Evolutionary conservation across 2,797 vertebrate genomes (phyloP).

Genomic region (Propithecus perrieri): DNA sequence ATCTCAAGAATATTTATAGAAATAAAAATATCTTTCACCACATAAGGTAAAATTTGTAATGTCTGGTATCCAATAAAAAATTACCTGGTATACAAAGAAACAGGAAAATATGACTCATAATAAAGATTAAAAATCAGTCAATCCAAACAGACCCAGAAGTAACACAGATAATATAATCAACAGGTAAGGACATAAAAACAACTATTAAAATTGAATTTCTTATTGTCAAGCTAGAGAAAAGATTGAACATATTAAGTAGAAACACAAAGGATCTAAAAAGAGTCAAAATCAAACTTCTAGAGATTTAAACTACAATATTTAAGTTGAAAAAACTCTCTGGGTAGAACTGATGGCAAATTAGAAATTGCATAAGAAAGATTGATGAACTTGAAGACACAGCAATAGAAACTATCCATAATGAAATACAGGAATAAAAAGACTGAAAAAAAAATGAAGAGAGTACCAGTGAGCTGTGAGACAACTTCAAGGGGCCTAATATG

Average conservation of each 20-base stretch:
- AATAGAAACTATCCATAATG: conserved; percentile 9
- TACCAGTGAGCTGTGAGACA: background rate
- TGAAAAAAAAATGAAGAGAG: background rate
- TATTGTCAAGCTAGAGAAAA: background rate
- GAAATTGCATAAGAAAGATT: background rate
- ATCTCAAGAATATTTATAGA: conserved; percentile 8
- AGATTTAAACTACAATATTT: background rate
- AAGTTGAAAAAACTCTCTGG: background rate
- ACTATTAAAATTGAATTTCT: background rate
- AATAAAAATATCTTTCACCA: background rate
- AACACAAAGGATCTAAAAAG: conserved; percentile 1
- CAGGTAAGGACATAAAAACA: background rate
- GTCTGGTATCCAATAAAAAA: background rate
- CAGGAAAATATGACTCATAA: conserved; percentile 10
- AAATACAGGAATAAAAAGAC: background rate
- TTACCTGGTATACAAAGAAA: background rate
- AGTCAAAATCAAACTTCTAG: conserved; percentile 1
- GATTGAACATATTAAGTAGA: background rate
- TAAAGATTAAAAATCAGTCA: background rate
- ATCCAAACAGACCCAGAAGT: background rate
- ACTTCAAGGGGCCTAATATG: background rate
- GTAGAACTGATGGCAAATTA: background rate
- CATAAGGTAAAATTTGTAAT: background rate
- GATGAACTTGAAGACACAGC: background rate
- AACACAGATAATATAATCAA: background rate